Evolutionary conservation across 2,113 vertebrate genomes (phyloP), one percentile per base, ranked within the genome.

Genomic region (Dryoscopus gambensis): DNA sequence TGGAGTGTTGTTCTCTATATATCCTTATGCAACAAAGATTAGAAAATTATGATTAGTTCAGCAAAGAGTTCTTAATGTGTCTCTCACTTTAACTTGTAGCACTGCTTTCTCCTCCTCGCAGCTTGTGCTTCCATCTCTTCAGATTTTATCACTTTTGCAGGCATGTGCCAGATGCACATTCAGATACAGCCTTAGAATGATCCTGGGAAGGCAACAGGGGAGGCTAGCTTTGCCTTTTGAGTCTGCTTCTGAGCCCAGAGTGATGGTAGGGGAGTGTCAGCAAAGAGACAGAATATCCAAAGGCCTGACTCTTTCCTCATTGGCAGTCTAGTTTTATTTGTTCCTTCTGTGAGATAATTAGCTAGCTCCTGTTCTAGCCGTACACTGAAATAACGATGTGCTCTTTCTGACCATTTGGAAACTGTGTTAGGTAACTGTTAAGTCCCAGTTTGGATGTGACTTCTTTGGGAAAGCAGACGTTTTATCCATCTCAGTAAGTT

Each of bases 81-180:
- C n/a, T 64, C 21, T 65, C 42, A 20, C 21, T 56, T 63, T 33
- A 69, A 19, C 39, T 46, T 63, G 15, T 47, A 52, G 21, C 50
- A n/a, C 37, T 35, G 24, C 33, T 78, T 76, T 69, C 24, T 87
- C 10, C 53, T 79, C 8, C 67, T 86, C 21, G 8, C 31, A 49
- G 20, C 22, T 46, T 83, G 17, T n/a, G 31, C 50, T 62, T 76
- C 71, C 49, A 12, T 56, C 57, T 67, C 57, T 85, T 88, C 31
- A 56, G 24, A 44, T 80, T 33, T 78, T 73, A 22, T 6, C 15
- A 20, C 25, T 85, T 87, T 53, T 59, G 5, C 23, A 62, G 33
- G 63, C 0, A 0, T 13, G 8, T 69, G 46, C 44, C 39, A 71
- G 20, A 33, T 68, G 39, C 24, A 5, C 17, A 4, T 68, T 68